Percentiles rank a stretch among this genome's conserved stretches.
phyloP scores from a whole-genome alignment of 2,113 vertebrate species.

The Cisticola juncidis region DNA sequence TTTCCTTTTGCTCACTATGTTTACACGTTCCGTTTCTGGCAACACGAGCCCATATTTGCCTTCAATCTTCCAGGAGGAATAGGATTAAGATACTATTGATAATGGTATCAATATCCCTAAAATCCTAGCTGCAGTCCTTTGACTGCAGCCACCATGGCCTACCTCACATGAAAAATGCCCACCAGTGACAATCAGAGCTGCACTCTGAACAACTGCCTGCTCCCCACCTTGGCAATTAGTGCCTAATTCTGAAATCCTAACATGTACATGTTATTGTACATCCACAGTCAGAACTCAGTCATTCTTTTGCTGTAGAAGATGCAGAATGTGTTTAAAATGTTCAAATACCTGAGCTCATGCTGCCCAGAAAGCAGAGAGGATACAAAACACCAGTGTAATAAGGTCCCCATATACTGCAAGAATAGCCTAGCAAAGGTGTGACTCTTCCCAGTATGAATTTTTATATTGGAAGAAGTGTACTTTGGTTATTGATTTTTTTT shows the following conservation, averaged over 20 bases:
- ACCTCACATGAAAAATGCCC: neutral
- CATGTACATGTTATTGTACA: rapidly evolving
- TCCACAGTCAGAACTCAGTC: neutral
- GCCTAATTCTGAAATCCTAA: neutral
- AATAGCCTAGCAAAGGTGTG: neutral
- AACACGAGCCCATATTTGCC: neutral
- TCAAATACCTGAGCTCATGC: neutral
- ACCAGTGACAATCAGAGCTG: neutral
- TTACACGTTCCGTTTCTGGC: neutral
- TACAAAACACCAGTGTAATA: neutral
- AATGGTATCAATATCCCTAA: neutral
- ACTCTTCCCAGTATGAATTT: neutral
- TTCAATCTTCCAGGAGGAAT: rapidly evolving
- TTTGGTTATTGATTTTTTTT: neutral
- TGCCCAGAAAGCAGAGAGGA: neutral
- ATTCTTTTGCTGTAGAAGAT: neutral
- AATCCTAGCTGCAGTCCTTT: neutral
- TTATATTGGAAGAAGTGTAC: neutral
- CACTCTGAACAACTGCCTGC: neutral
- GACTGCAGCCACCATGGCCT: neutral
- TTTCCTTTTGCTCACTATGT: neutral
- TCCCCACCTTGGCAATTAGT: neutral
- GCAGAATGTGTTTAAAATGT: neutral
- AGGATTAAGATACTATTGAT: neutral
- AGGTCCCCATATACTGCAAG: neutral